Conservation (phyloP, 2,888 invertebrate species). For the Aphrophora alni region DNA sequence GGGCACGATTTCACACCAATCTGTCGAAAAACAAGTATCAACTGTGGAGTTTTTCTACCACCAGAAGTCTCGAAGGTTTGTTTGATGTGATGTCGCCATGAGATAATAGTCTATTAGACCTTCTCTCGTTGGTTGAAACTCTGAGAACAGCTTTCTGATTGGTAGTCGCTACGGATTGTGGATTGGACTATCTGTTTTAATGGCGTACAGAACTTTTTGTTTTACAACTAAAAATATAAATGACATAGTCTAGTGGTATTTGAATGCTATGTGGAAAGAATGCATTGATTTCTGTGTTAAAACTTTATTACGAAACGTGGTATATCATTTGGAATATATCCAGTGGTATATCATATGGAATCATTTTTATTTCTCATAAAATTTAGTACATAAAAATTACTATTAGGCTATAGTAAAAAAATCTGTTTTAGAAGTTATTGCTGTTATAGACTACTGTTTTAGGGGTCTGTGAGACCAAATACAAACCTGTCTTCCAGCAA, state of each 20-base stretch:
- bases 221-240: neutral
- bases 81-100: neutral
- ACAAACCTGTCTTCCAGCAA: no score
- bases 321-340: no score
- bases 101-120: neutral
- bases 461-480: no score
- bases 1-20: slow-evolving; percentile 23
- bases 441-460: no score
- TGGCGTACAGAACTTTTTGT: neutral
- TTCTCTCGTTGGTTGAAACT: neutral
- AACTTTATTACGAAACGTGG: no score
- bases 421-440: no score
- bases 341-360: no score
- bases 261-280: neutral
- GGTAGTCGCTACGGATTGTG: neutral
- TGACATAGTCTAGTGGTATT: neutral
- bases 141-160: neutral
- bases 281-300: neutral
- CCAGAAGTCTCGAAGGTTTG: neutral
- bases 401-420: no score
- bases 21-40: slow-evolving; percentile 3
- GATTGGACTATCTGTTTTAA: neutral
- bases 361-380: no score
- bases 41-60: neutral
- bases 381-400: no score